A percentile compares a stretch with the other conserved stretches of the same genome.
phyloP scores from a whole-genome alignment of 92 coral and sea anemone species.

The Parazoanthus atlanticus region DNA sequence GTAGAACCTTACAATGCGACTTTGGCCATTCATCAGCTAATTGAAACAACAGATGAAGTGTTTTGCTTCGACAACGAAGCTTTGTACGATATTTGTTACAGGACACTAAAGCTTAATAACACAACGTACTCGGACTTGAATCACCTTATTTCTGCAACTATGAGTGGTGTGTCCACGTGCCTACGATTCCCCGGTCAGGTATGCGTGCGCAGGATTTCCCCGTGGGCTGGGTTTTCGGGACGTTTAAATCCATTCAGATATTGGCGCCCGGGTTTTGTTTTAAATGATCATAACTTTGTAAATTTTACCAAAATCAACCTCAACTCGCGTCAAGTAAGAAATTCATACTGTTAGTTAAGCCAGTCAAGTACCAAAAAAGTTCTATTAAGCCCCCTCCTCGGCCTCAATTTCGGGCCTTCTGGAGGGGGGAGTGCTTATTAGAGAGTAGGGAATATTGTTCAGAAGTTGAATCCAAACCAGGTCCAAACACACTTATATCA shows the following conservation, averaged over 20 bases:
- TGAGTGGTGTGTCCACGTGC: constrained; percentile 89
- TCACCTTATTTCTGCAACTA: constrained; percentile 75
- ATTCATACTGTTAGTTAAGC: background rate
- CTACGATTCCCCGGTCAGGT: constrained; percentile 91
- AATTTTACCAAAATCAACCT: no score
- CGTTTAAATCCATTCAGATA: no score
- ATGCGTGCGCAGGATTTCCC: background rate
- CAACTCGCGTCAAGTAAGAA: no score
- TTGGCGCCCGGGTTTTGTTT: background rate
- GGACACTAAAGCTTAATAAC: constrained; percentile 74
- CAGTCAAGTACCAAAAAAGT: background rate
- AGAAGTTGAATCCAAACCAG: background rate
- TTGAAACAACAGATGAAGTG: constrained; percentile 88
- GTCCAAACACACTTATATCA: background rate
- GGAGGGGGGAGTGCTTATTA: background rate
- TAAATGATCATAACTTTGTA: no score
- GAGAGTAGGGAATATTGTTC: background rate
- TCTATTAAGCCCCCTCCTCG: no score
- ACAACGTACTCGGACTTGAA: constrained; percentile 87
- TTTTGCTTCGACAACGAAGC: constrained; percentile 89
- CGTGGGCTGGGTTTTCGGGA: background rate
- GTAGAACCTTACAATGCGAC: constrained; percentile 86
- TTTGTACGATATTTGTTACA: constrained; percentile 78
- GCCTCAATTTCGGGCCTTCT: background rate
- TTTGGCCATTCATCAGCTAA: constrained; percentile 76